Conservation (phyloP, 2,797 vertebrate genomes). For the Monodelphis domestica region DNA sequence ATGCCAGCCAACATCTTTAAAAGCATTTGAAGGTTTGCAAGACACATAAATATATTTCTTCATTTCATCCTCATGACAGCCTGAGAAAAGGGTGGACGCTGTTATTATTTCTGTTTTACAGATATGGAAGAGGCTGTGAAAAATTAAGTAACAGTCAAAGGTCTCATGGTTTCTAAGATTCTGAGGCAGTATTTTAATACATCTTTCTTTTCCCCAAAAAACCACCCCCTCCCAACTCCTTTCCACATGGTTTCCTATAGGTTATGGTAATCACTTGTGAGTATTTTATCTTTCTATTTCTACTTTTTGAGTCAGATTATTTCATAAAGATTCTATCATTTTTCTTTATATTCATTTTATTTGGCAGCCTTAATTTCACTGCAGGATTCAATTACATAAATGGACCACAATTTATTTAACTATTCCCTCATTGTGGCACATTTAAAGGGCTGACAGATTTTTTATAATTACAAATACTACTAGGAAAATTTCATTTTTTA, state of each 20-base stretch:
- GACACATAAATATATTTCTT: neutral
- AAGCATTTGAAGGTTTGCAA: neutral
- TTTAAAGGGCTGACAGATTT: neutral
- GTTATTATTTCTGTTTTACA: neutral
- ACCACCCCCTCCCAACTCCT: neutral
- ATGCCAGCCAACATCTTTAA: neutral
- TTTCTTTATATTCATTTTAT: neutral
- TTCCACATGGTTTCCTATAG: fast-evolving
- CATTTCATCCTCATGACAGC: neutral
- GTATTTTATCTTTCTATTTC: neutral
- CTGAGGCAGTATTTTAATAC: neutral
- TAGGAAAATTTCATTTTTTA: neutral
- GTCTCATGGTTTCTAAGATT: neutral
- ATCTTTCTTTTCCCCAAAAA: neutral
- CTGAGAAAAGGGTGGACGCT: neutral
- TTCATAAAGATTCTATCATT: neutral
- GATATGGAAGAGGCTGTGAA: neutral
- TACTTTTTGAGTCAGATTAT: neutral
- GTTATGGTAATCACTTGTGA: neutral
- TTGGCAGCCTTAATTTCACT: neutral
- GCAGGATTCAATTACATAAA: neutral
- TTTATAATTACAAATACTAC: neutral
- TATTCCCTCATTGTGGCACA: neutral
- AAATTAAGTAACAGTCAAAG: neutral
- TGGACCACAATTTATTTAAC: neutral